Percentiles rank a stretch among this genome's conserved stretches.
Evolutionary conservation across 2,113 vertebrate species (phyloP).

Genomic region (Regulus satrapa): DNA sequence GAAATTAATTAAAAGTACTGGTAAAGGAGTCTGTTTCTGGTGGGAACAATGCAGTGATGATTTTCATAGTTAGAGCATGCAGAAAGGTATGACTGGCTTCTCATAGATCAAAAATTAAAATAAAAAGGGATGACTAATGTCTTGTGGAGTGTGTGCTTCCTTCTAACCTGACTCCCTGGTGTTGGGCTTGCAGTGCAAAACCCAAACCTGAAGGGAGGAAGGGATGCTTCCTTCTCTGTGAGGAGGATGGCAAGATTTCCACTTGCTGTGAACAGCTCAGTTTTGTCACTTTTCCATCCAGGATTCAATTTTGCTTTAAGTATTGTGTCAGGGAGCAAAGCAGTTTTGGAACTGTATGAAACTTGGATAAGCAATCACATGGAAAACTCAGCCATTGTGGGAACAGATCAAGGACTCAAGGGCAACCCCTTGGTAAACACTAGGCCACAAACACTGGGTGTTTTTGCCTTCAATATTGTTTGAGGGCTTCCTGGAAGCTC

Average conservation of each 20-base stretch:
- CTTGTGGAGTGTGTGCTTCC: background rate
- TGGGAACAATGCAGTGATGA: background rate
- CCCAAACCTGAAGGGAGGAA: background rate
- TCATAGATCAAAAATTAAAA: background rate
- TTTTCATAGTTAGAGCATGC: background rate
- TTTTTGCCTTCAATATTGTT: background rate
- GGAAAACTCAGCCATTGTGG: background rate
- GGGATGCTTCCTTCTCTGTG: background rate
- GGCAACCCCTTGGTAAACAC: background rate
- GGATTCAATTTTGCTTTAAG: too few species aligned
- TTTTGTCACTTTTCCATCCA: background rate
- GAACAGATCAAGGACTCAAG: background rate
- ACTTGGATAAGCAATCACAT: background rate
- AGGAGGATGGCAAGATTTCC: background rate
- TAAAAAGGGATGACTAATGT: background rate
- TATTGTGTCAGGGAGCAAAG: background rate
- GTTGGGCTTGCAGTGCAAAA: background rate
- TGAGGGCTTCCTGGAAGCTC: background rate
- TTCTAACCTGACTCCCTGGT: background rate
- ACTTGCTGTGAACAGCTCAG: background rate
- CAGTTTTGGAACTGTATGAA: background rate
- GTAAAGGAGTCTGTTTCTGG: background rate
- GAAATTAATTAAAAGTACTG: slow-evolving; percentile 26
- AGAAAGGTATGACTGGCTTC: background rate
- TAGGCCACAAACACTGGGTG: background rate